Base-by-base conservation (phyloP, 1,140 invertebrate species). In the Sitophilus oryzae region DNA sequence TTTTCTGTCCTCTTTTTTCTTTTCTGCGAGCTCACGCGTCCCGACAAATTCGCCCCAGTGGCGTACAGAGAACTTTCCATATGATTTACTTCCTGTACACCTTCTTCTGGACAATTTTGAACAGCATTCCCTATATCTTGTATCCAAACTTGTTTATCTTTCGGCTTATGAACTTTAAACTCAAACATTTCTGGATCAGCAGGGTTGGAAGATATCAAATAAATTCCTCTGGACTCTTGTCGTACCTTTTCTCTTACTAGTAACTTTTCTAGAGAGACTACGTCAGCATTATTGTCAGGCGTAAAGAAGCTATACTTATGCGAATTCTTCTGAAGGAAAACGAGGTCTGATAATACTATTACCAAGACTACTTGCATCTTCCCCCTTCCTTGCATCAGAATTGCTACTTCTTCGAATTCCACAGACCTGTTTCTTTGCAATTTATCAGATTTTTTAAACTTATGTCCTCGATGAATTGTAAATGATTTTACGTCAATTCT, bases 131-230 rank as follows among this genome's bases (percentile, higher is more conserved):
- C n/a, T n/a, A n/a, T n/a, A n/a, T n/a, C n/a, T n/a, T n/a, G n/a
- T n/a, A n/a, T n/a, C n/a, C n/a, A n/a, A n/a, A n/a, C n/a, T n/a
- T n/a, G n/a, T n/a, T n/a, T n/a, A n/a, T n/a, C n/a, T n/a, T n/a
- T n/a, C n/a, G n/a, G n/a, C n/a, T n/a, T 86, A 58, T 86, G 82
- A 55, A 94, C 90, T 66, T 94, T 86, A 11, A 97, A 74, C 71
- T 96, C 93, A 69, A 95, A 96, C 93, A 96, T 96, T 74, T 96
- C 94, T 0, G 93, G 92, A 62, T 89, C 86, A 1, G 79, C 78
- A 0, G 89, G 86, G 67, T 89, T 89, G 38, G 86, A 89, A 52
- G 86, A 89, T 61, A 95, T 93, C 19, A 95, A 77, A 73, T 94
- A 94, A 62, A 95, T 86, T 1, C 89, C 88, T 1, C 86, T 79